Evolutionary conservation across 2,797 vertebrate species (phyloP), one percentile per base, ranked within the genome.

Genomic region (Parauchenoglanis punctatus): DNA sequence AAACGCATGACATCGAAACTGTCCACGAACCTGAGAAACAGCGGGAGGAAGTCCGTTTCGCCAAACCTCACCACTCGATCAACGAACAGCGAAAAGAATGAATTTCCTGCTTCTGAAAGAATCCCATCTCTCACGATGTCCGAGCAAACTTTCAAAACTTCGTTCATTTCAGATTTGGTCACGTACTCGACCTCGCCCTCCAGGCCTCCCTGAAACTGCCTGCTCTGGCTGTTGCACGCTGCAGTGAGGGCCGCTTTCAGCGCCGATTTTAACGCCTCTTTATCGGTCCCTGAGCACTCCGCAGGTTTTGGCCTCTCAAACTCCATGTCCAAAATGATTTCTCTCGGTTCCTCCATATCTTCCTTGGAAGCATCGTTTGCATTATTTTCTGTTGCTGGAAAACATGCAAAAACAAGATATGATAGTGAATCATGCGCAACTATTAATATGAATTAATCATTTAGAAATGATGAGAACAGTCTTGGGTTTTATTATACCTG

Each of bases 131-230:
- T 92, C 82, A 96, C 94, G 0, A 94, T 93, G 4, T 93, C 94
- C 90, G 96, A 95, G 0, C 96, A 97, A 35, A 96, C 96, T 7
- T 90, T 91, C n/a, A 97, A 94, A 70, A 97, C 96, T 89, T 97
- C 96, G 20, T 96, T 96, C 95, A 97, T 96, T 87, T 97, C 96
- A 52, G 96, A 96, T 91, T 95, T 96, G 86, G 96, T 96, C 89
- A 97, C 96, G 35, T 96, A 96, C 86, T 97, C 95, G 0, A 95
- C 93, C 72, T 96, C 96, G 61, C 92, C 94, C 3, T 95, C 95
- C 63, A 93, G 93, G 84, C 91, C 90, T 20, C 94, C 94, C 18
- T 81, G 7, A 4, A 88, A 81, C n/a, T 88, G 85, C 90, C 91
- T 91, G 88, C 89, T 94, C 12, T 93, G 94, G 90, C 94, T 95